phyloP scores from a whole-genome alignment of 2,113 vertebrate genomes.

The Channa argus region DNA sequence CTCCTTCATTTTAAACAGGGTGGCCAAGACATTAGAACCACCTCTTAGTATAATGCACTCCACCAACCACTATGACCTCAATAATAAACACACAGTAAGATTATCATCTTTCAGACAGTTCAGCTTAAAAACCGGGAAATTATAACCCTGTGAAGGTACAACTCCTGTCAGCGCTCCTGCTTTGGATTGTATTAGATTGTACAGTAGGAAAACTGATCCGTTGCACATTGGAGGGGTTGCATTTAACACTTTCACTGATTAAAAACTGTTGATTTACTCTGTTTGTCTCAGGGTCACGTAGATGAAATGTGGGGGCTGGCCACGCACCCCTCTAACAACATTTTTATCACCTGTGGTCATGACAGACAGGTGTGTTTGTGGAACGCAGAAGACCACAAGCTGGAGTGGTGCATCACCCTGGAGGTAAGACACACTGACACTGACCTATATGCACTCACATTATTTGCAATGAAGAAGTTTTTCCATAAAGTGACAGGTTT shows the following conservation, averaged over 20 bases:
- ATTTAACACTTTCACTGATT: neutral
- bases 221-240: no score
- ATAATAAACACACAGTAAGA: no score
- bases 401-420: constrained; percentile 88
- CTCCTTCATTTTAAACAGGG: no score
- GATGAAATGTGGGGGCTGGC: constrained; percentile 94
- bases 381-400: constrained; percentile 86
- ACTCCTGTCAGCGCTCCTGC: no score
- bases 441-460: neutral
- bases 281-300: constrained; percentile 86
- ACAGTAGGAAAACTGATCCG: no score
- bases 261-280: neutral
- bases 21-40: no score
- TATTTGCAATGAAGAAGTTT: neutral
- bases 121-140: no score
- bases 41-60: no score
- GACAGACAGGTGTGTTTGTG: constrained; percentile 92
- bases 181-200: no score
- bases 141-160: no score
- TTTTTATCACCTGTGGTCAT: constrained; percentile 91
- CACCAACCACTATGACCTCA: no score
- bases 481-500: neutral
- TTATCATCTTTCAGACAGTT: no score
- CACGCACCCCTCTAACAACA: constrained; percentile 87
- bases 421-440: constrained; percentile 80